Evolutionary conservation across 1,140 invertebrate species (phyloP), one percentile per base, ranked within the genome.

Genomic region (Maconellicoccus hirsutus): DNA sequence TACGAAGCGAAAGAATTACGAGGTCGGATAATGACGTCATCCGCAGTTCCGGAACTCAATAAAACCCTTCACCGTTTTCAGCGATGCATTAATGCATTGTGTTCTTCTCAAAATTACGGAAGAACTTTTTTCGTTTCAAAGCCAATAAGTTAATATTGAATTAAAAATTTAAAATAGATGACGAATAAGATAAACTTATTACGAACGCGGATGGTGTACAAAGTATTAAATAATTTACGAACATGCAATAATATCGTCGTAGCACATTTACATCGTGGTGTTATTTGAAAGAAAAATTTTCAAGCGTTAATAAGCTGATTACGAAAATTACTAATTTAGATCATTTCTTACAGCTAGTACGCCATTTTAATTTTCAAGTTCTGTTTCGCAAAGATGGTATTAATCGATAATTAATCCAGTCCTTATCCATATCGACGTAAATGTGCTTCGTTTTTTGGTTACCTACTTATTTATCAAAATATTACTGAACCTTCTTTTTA

Each of bases 401-500:
- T 38, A 7, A n/a, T n/a, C n/a, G n/a, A n/a, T n/a, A n/a, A n/a
- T n/a, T n/a, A n/a, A n/a, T n/a, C n/a, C n/a, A n/a, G n/a, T 38
- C 14, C 14, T 14, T 38, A 38, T 14, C 6, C 14, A 38, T 38
- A 8, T 66, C 61, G 61, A 66, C 61, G 61, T 66, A 66, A 66
- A 66, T 66, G 25, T 66, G 61, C 61, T 66, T 66, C 61, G 21
- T 59, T 22, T 33, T 59, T 59, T 59, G 4, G 10, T 23, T 66
- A 66, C 25, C 61, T 66, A 66, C 61, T 66, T 66, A 66, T 66
- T 52, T 19, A 66, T 23, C 25, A 23, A 66, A 66, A 66, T 66
- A 16, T 26, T 66, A 66, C 61, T 66, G 25, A 23, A 66, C 61
- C 61, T 66, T 66, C 61, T 66, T 8, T 3, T 23, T 23, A 16